Conservation (phyloP, 2,113 vertebrate species). For the Bagarius yarrelli region DNA sequence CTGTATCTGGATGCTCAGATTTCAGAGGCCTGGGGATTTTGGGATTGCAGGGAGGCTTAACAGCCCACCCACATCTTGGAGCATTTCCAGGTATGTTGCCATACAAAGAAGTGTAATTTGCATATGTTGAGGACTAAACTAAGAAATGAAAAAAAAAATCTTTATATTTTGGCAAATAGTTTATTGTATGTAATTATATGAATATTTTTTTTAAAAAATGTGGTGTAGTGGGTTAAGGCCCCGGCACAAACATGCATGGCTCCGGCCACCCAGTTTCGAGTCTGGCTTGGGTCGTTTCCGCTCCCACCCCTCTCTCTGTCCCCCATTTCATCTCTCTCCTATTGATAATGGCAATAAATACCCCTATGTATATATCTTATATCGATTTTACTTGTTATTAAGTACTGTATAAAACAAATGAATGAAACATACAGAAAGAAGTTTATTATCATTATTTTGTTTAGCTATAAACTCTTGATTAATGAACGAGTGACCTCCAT, state of each 20-base stretch:
- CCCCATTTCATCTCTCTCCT: too few species aligned
- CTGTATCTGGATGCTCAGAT: conserved; percentile 76
- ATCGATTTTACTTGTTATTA: too few species aligned
- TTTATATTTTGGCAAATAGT: not conserved
- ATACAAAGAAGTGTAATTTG: not conserved
- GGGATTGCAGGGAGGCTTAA: conserved; percentile 77
- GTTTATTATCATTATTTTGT: not conserved
- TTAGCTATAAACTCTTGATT: not conserved
- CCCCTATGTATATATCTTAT: too few species aligned
- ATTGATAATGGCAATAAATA: too few species aligned
- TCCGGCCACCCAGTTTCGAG: too few species aligned
- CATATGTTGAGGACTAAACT: not conserved
- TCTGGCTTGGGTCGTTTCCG: too few species aligned
- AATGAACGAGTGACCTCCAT: not conserved
- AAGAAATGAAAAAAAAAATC: not conserved
- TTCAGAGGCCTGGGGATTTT: conserved; percentile 83
- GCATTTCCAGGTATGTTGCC: conserved; percentile 76
- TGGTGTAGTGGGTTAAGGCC: too few species aligned
- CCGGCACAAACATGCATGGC: too few species aligned
- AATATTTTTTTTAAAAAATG: too few species aligned
- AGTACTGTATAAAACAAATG: too few species aligned
- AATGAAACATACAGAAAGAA: not conserved
- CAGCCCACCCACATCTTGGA: conserved; percentile 78
- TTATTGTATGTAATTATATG: too few species aligned
- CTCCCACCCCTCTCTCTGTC: too few species aligned